These are phyloP conservation scores for Scomber japonicus DNA, from an alignment of 2,113 vertebrate genomes.

Conservation along the genomic window DNA sequence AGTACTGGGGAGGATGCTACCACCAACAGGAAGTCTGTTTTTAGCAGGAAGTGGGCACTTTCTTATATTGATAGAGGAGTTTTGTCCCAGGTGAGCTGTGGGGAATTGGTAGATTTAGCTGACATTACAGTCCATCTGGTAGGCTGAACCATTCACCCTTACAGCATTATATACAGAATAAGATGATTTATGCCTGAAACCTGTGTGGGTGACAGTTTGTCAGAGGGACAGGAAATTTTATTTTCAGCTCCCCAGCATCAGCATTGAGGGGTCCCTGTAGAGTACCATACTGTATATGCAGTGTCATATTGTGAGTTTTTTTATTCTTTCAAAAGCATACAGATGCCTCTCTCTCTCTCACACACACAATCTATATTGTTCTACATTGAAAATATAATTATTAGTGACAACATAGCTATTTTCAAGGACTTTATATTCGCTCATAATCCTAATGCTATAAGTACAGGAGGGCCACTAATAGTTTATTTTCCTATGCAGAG, in stretches of 20 bases:
- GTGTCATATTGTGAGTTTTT: conserved; percentile 35
- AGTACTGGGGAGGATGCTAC: not conserved
- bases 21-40: conserved; percentile 69
- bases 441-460: conserved; percentile 6
- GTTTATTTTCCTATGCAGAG: not conserved
- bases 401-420: not conserved
- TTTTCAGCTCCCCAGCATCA: conserved; percentile 66
- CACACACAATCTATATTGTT: not conserved
- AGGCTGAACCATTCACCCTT: conserved; percentile 64
- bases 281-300: conserved; percentile 21
- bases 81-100: conserved; percentile 62
- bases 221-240: conserved; percentile 69
- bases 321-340: not conserved
- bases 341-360: not conserved
- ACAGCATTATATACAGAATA: conserved; percentile 55
- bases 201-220: conserved; percentile 66
- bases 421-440: conserved; percentile 2
- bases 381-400: not conserved
- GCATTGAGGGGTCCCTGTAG: conserved; percentile 55
- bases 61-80: conserved; percentile 85
- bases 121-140: conserved; percentile 76
- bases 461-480: not conserved
- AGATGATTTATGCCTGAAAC: conserved; percentile 79
- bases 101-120: conserved; percentile 79
- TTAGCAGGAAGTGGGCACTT: conserved; percentile 71